Percentiles rank a stretch among this genome's conserved stretches.
phyloP scores from a whole-genome alignment of 2,113 vertebrate species.

The Lipotes vexillifer region DNA sequence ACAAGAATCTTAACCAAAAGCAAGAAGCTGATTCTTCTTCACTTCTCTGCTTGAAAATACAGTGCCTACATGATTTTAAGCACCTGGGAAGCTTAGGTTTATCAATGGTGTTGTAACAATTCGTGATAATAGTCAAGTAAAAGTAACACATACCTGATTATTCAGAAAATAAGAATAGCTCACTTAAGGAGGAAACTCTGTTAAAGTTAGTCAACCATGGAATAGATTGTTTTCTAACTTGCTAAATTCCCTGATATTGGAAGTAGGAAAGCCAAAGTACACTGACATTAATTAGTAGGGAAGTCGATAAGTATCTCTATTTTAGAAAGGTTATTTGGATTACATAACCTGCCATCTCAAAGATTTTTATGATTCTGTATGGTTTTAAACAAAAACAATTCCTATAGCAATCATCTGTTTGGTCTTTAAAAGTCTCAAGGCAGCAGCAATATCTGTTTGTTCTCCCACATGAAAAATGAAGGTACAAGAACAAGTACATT shows the following conservation, averaged over 20 bases:
- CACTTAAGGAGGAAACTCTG: not conserved
- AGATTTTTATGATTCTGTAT: not conserved
- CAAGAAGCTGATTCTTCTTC: not conserved
- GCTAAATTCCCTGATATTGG: not conserved
- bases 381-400: not conserved
- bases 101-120: not conserved
- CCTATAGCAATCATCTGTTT: not conserved
- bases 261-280: not conserved
- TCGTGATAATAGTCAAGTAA: not conserved
- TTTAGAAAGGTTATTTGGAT: not conserved
- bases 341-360: not conserved
- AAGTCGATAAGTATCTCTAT: not conserved
- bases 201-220: not conserved
- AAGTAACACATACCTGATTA: not conserved
- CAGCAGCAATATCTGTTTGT: not conserved
- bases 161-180: slow-evolving; percentile 8
- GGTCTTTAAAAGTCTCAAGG: not conserved
- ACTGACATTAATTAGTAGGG: slow-evolving; percentile 26
- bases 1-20: not conserved
- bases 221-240: not conserved
- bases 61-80: not conserved
- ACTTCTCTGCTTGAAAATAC: not conserved
- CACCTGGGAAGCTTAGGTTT: not conserved
- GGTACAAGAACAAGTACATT: not conserved
- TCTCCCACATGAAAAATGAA: not conserved